phyloP scores from a whole-genome alignment of 2,888 invertebrate species.

The Hemaris fuciformis region DNA sequence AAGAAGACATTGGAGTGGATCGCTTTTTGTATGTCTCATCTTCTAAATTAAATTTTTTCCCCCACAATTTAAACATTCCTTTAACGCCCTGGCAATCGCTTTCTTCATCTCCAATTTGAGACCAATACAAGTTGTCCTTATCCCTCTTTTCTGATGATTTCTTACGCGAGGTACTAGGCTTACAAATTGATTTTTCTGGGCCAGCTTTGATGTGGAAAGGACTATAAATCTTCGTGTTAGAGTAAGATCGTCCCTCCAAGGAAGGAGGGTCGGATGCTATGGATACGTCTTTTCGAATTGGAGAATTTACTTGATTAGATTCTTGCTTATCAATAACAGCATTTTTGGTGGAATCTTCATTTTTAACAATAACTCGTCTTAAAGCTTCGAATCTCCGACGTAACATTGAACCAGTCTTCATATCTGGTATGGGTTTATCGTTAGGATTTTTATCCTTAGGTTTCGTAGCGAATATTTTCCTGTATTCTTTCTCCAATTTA shows the following conservation, averaged over 20 bases:
- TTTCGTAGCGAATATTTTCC: constrained; percentile 50
- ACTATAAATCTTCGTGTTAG: constrained; percentile 45
- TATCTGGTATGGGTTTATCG: constrained; percentile 35
- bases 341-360: constrained; percentile 45
- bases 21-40: constrained; percentile 37
- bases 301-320: constrained; percentile 34
- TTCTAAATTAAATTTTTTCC: constrained; percentile 61
- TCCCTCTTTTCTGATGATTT: constrained; percentile 27
- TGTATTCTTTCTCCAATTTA: constrained; percentile 61
- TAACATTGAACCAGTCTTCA: constrained; percentile 54
- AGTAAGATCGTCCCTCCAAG: constrained; percentile 54
- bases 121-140: constrained; percentile 32
- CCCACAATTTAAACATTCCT: constrained; percentile 68
- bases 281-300: constrained; percentile 55
- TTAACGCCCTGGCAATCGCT: constrained; percentile 52
- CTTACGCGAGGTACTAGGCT: constrained; percentile 24
- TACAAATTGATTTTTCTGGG: constrained; percentile 23
- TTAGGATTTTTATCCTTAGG: constrained; percentile 40
- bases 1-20: constrained; percentile 29
- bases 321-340: constrained; percentile 25
- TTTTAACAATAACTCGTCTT: constrained; percentile 48
- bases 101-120: constrained; percentile 34
- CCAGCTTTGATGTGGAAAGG: constrained; percentile 26
- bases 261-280: constrained; percentile 64
- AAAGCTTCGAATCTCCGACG: constrained; percentile 60